Evolutionary conservation across 1,140 invertebrate genomes (phyloP), one percentile per base, ranked within the genome.

Genomic region (Phthorimaea operculella): DNA sequence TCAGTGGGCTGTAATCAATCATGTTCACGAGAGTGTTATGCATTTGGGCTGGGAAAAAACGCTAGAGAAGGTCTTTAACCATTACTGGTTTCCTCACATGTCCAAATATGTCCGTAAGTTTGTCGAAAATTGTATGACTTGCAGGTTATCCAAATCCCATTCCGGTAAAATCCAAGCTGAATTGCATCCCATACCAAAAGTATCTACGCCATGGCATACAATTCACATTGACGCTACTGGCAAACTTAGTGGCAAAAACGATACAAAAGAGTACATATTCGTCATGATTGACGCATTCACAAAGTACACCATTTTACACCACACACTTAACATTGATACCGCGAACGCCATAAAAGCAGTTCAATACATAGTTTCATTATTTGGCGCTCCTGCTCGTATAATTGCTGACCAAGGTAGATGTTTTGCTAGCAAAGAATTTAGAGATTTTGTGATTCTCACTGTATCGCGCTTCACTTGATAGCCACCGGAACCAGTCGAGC

Each of bases 31-130:
- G 16, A 18, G 45, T 10, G 8, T 53, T 9, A 42, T 53, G 36
- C 52, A 54, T 47, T 18, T 54, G n/a, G 52, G 52, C 1, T 54
- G 52, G 52, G 33, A 52, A 33, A 52, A 52, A 52, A 52, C 51
- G 7, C 14, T 52, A 11, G 51, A 52, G 21, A 52, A 52, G 11
- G 33, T 88, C 88, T 94, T 82, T 0, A 63, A 66, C 58, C 36
- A 36, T 14, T 52, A 18, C 36, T 52, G 56, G 56, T 58, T 58
- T 18, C 47, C 47, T 6, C 7, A 52, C 7, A 59, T 59, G 58
- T 17, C 8, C 44, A 66, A 66, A 58, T 63, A 62, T 53, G 57
- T 70, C 0, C 52, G 61, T 39, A 76, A 72, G 59, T 76, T 66
- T 64, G 66, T 74, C 0, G 70, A 74, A 8, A 68, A 58, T 33